These are phyloP conservation scores for Antheraea yamamai DNA, from an alignment of 2,888 invertebrate genomes.

Conservation along the genomic window DNA sequence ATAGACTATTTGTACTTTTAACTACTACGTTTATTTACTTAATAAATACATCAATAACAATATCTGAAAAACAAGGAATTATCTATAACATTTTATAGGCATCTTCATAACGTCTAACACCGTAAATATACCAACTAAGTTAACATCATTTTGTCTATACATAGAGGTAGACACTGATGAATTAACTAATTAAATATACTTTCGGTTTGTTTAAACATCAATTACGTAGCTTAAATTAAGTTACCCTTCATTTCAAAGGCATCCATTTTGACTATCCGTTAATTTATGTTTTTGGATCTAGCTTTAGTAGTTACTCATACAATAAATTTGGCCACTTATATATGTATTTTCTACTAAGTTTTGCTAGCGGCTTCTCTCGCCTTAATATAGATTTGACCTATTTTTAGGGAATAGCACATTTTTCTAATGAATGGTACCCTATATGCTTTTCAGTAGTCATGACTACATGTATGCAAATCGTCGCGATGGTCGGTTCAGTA, in stretches of 20 bases:
- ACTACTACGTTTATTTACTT: background rate
- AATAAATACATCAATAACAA: background rate
- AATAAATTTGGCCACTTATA: too few species aligned
- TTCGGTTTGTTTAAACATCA: background rate
- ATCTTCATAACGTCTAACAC: background rate
- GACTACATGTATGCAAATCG: too few species aligned
- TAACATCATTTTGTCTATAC: background rate
- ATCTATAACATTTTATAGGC: too few species aligned
- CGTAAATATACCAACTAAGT: background rate
- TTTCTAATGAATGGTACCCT: too few species aligned
- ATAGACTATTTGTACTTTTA: too few species aligned
- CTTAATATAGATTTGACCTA: background rate
- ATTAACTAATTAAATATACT: constrained; percentile 6
- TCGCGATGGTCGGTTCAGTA: too few species aligned
- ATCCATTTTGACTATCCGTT: background rate
- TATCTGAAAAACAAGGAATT: background rate
- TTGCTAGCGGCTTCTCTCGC: background rate
- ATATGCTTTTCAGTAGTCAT: too few species aligned
- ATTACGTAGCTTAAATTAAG: background rate
- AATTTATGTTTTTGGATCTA: background rate
- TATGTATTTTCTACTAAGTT: too few species aligned
- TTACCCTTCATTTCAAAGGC: background rate
- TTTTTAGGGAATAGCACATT: too few species aligned
- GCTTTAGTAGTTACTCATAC: too few species aligned
- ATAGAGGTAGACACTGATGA: background rate